Base-by-base conservation (phyloP, 2,797 vertebrate genomes). In the Vireo griseus region DNA sequence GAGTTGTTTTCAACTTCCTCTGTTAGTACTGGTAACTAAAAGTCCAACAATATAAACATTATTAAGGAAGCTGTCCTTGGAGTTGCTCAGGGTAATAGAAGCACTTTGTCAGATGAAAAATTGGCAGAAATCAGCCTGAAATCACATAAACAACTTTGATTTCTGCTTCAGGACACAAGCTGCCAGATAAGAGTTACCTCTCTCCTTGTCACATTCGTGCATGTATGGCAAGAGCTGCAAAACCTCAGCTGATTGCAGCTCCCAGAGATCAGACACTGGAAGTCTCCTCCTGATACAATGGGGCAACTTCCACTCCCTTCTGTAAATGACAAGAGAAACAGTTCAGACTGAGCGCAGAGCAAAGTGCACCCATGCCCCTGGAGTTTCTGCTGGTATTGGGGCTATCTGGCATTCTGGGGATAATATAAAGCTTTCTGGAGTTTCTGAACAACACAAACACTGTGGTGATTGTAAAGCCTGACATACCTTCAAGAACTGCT, bases 201-300 rank as follows among this genome's bases (percentile, higher is more conserved):
- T 47, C 48, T 74, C 48, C 77, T 50, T 63, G n/a, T 16, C 42
- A 48, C 35, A 8, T 57, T 74, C 12, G 13, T 28, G 26, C 8
- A 39, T 0, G 0, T 29, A 9, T 1, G 21, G 42, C 1, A 15
- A 81, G 55, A 52, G 22, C 47, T 42, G 54, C 65, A 75, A 87
- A 67, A 9, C 44, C 63, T 9, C 9, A 2, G n/a, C 54, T 83
- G 78, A 45, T 2, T 42, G 59, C 76, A 58, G 42, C 33, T 91
- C 26, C 67, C 33, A 28, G 28, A 31, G 31, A 75, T 52, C 58
- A 69, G 51, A 54, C 10, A 4, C 18, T 48, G 55, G 21, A 47
- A 84, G 1, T 31, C 47, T 68, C 63, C 44, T 81, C 48, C 29
- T 26, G 17, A 16, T 63, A 33, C 51, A 69, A 0, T 0, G 0